These are phyloP conservation scores for Trachymyrmex septentrionalis DNA, from an alignment of 1,140 invertebrate genomes.

Conservation along the genomic window DNA sequence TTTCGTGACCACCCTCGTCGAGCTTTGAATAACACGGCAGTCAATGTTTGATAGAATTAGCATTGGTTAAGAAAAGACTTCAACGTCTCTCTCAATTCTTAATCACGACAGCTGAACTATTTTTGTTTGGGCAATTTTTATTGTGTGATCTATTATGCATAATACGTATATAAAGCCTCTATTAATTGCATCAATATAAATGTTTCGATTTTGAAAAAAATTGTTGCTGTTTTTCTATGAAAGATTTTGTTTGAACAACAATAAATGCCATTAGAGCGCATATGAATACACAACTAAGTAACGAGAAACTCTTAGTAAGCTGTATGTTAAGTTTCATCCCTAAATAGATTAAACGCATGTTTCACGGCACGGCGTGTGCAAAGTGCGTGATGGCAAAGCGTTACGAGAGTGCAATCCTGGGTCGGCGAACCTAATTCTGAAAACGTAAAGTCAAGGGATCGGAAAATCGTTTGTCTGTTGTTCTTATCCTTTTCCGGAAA, in stretches of 20 bases:
- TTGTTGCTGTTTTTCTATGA: background rate
- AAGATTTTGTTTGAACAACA: background rate
- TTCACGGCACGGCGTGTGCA: too few relatives aligned
- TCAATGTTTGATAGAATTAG: background rate
- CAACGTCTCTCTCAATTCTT: background rate
- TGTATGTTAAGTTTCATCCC: too few relatives aligned
- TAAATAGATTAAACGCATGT: too few relatives aligned
- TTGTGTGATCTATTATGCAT: background rate
- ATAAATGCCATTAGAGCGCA: too few relatives aligned
- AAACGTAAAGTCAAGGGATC: too few relatives aligned
- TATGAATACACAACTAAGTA: too few relatives aligned
- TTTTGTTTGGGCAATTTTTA: background rate
- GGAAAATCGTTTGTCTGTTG: too few relatives aligned
- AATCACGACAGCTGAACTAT: background rate
- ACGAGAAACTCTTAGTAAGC: too few relatives aligned
- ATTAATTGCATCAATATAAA: background rate
- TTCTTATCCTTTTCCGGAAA: too few relatives aligned
- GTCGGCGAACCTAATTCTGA: too few relatives aligned
- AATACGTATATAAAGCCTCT: background rate
- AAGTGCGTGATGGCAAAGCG: too few relatives aligned
- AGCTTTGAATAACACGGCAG: slow-evolving; percentile 10
- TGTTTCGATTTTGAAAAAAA: background rate
- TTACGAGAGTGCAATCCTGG: too few relatives aligned
- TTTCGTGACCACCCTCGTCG: slow-evolving; percentile 8
- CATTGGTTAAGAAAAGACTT: background rate